A percentile compares a stretch with the other conserved stretches of the same genome.
These are phyloP conservation scores for Pardalotus punctatus DNA, from an alignment of 2,113 vertebrate species.

Conservation along the genomic window DNA sequence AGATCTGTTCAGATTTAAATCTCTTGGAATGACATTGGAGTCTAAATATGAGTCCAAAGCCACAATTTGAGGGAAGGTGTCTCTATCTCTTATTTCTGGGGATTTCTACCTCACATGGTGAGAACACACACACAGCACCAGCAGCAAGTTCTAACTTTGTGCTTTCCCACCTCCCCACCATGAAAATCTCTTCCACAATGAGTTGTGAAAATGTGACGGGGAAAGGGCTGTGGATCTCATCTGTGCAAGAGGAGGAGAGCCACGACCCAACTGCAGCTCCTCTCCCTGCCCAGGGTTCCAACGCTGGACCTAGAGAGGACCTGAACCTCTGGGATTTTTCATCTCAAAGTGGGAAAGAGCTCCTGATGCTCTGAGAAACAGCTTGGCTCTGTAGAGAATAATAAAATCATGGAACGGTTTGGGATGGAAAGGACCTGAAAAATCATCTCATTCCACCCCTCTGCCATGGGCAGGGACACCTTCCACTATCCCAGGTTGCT, in stretches of 20 bases:
- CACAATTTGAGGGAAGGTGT: not conserved
- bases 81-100: not conserved
- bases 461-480: not conserved
- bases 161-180: not conserved
- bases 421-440: not conserved
- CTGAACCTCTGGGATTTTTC: not conserved
- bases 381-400: not conserved
- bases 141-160: not conserved
- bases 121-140: not conserved
- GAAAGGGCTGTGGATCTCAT: not conserved
- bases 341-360: not conserved
- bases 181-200: accelerated
- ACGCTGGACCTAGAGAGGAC: not conserved
- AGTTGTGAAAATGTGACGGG: not conserved
- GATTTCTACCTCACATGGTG: not conserved
- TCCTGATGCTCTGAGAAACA: not conserved
- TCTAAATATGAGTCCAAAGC: not conserved
- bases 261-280: accelerated
- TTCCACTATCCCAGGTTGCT: not conserved
- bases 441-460: not conserved
- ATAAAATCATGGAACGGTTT: not conserved
- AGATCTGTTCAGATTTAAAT: not conserved
- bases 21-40: not conserved
- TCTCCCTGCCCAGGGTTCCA: not conserved
- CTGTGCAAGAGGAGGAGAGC: not conserved